Evolutionary conservation across 2,113 vertebrate species (phyloP).

Genomic region (Girardinichthys multiradiatus): DNA sequence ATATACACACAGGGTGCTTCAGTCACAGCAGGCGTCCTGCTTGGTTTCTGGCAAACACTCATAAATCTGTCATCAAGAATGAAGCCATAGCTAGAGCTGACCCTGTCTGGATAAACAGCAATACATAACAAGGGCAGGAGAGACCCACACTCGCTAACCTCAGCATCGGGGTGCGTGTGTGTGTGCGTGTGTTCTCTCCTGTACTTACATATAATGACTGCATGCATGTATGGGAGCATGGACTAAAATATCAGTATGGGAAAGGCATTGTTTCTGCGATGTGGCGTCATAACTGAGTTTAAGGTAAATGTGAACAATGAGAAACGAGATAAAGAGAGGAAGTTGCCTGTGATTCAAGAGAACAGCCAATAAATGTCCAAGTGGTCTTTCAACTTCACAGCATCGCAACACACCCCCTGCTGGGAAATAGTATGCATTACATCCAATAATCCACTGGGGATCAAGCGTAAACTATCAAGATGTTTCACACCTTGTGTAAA

Average conservation of each 20-base stretch:
- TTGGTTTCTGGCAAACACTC: conserved; percentile 80
- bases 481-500: conserved; percentile 28
- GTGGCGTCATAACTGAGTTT: neutral
- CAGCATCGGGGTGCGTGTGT: conserved; percentile 23
- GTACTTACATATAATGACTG: conserved; percentile 20
- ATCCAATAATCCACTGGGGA: conserved; percentile 26
- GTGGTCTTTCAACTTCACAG: neutral
- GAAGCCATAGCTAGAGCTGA: conserved; percentile 76
- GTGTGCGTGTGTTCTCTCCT: conserved; percentile 20
- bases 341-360: neutral
- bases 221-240: neutral
- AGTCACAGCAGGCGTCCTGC: conserved; percentile 70
- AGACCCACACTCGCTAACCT: conserved; percentile 79
- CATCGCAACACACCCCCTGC: conserved; percentile 60
- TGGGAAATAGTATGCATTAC: conserved; percentile 39
- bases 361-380: conserved; percentile 7
- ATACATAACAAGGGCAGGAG: conserved; percentile 76
- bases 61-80: conserved; percentile 83
- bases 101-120: conserved; percentile 81
- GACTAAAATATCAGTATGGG: conserved; percentile 5
- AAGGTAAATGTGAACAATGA: neutral
- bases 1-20: conserved; percentile 24
- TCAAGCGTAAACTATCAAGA: conserved; percentile 36
- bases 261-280: neutral
- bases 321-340: conserved; percentile 15